A percentile compares a stretch with the other conserved stretches of the same genome.
phyloP scores from a whole-genome alignment of 1,140 invertebrate species.

The Hylaeus volcanicus region DNA sequence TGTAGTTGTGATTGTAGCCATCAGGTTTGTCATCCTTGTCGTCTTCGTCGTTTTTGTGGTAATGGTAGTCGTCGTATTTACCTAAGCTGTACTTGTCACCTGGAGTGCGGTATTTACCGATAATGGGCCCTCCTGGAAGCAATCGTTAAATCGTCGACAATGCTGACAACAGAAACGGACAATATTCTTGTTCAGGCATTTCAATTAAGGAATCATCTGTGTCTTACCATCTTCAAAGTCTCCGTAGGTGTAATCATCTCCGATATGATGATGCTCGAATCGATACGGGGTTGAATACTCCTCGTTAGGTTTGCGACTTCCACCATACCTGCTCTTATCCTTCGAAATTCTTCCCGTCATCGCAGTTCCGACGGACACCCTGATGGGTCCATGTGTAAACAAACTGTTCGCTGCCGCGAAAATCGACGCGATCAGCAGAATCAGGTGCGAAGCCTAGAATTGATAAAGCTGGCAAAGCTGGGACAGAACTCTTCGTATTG shows the following conservation, averaged over 20 bases:
- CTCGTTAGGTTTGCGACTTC: conserved; percentile 35
- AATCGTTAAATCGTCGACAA: background rate
- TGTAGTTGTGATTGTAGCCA: background rate
- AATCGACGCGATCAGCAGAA: conserved; percentile 8
- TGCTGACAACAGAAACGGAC: no score
- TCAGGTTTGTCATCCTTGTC: background rate
- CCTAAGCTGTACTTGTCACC: no score
- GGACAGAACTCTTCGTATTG: no score
- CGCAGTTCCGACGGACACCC: background rate
- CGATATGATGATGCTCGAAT: conserved; percentile 5
- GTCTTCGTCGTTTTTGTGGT: background rate
- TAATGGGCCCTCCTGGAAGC: background rate
- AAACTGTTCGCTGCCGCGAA: conserved; percentile 3
- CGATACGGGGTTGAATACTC: conserved; percentile 21
- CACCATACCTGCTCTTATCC: conserved; percentile 21
- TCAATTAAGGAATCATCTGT: no score
- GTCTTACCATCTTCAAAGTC: conserved; percentile 14
- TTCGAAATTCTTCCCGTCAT: conserved; percentile 10
- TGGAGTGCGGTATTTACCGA: no score
- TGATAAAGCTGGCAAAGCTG: background rate
- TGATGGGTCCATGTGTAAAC: conserved; percentile 3
- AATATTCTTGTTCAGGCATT: no score
- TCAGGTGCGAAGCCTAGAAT: conserved; percentile 15
- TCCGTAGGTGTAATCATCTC: background rate
- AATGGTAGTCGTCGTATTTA: background rate